Evolutionary conservation across 2,888 invertebrate genomes (phyloP), one percentile per base, ranked within the genome.

Genomic region (Patella caerulea): DNA sequence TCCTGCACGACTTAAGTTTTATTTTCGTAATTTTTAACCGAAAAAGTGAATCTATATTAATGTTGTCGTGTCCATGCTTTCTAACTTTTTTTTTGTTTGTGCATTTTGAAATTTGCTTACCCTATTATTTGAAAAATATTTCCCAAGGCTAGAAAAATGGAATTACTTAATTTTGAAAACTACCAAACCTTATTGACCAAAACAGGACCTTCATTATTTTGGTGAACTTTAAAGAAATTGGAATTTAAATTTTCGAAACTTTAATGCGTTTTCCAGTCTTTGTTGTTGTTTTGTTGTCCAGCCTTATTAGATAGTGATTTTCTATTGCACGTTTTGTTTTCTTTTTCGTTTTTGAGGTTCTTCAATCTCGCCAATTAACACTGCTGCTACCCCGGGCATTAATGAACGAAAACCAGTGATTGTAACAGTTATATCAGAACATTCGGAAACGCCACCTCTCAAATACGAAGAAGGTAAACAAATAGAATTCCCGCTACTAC

Each of bases 361-460:
- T 72, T 24, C 76, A 72, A 65, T 76, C n/a, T 72, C 71, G 7
- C 75, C 69, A 54, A 70, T 76, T 45, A 34, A 69, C 76, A 34
- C 29, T 56, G 76, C 69, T 56, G 65, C 34, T 17, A 59, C 73
- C n/a, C 19, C 65, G 11, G 65, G 65, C 24, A 24, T 65, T 12
- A 19, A 65, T 65, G 65, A 24, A 24, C 65, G 24, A 65, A 65
- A 65, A 65, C 45, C 45, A 45, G 24, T 65, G 19, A 65, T 24
- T 15, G 65, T 65, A 24, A 14, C 65, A 11, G 24, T 65, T 24
- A 24, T 65, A 19, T 65, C 65, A 19, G 65, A 65, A 19, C 19
- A 65, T 65, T 65, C 65, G 14, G 65, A 65, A 24, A 11, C 65
- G 24, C 65, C 65, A 65, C 65, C 19, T 19, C 11, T 65, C 65